A percentile compares a stretch with the other conserved stretches of the same genome.
Evolutionary conservation across 2,888 invertebrate species (phyloP).

Genomic region (Phoronis australis): DNA sequence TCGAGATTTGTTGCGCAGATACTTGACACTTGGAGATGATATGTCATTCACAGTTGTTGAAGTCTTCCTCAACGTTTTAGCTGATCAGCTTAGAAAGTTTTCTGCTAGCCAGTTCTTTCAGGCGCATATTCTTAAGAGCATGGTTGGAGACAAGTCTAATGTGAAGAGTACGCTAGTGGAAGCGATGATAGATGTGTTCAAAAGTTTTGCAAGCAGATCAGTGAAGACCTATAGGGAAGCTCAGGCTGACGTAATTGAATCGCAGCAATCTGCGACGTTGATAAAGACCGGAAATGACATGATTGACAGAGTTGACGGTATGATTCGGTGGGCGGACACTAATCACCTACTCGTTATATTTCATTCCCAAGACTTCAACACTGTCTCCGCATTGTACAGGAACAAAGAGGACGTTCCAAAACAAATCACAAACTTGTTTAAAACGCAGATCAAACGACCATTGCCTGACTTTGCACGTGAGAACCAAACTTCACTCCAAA

Average conservation of each 20-base stretch:
- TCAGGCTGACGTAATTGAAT: neutral
- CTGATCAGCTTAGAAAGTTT: conserved; percentile 30
- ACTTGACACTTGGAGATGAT: conserved; percentile 10
- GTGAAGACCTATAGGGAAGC: neutral
- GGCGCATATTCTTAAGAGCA: no score
- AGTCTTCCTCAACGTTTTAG: conserved; percentile 21
- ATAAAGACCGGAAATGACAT: neutral
- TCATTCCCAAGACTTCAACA: conserved; percentile 5
- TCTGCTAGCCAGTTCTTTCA: no score
- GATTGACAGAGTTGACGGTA: conserved; percentile 14
- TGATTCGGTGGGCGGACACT: conserved; percentile 6
- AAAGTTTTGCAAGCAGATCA: conserved; percentile 13
- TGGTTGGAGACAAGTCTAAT: no score
- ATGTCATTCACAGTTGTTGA: conserved; percentile 19
- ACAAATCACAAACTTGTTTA: conserved; percentile 3
- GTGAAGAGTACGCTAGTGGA: conserved; percentile 10
- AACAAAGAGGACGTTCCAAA: neutral
- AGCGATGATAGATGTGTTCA: conserved; percentile 9
- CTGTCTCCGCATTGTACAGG: conserved; percentile 6
- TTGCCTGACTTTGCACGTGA: neutral
- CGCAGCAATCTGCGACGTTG: neutral
- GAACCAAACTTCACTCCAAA: conserved; percentile 1
- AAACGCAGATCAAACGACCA: conserved; percentile 1
- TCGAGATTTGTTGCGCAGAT: conserved; percentile 11
- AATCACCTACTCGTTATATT: conserved; percentile 7